Percentiles rank a stretch among this genome's conserved stretches.
Conservation (phyloP, 1,140 invertebrate genomes). For the Ctenoplectra terminalis region DNA sequence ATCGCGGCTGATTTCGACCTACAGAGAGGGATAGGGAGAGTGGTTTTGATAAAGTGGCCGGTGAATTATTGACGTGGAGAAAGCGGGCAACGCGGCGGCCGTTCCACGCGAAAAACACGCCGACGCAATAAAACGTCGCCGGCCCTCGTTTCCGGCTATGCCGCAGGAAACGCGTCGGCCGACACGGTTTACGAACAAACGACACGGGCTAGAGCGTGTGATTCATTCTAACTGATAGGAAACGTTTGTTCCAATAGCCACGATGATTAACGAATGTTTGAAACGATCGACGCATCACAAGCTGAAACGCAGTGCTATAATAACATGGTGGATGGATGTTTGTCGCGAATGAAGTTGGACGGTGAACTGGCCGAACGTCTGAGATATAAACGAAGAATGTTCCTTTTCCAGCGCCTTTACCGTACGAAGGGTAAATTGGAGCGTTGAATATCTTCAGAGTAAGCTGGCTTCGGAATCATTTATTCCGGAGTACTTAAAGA, state of each 20-base stretch:
- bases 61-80: slow-evolving; percentile 45
- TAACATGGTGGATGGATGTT: not conserved
- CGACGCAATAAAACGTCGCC: slow-evolving; percentile 45
- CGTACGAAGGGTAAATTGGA: not conserved
- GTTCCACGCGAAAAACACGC: slow-evolving; percentile 20
- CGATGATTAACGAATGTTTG: slow-evolving; percentile 33
- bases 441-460: not conserved
- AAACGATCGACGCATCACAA: slow-evolving; percentile 31
- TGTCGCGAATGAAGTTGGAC: not conserved
- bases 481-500: slow-evolving; percentile 6
- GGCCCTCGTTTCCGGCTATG: slow-evolving; percentile 34
- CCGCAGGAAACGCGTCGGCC: slow-evolving; percentile 27
- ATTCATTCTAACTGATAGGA: slow-evolving; percentile 42
- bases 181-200: slow-evolving; percentile 32
- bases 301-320: not conserved
- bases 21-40: not conserved
- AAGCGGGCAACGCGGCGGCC: not conserved
- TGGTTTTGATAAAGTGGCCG: slow-evolving; percentile 42
- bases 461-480: not conserved
- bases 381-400: not conserved
- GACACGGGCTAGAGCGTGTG: not conserved
- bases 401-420: not conserved
- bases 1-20: slow-evolving; percentile 32
- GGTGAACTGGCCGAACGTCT: not conserved
- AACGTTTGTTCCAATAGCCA: slow-evolving; percentile 25